phyloP scores from a whole-genome alignment of 2,113 vertebrate species.

The Aplodontia rufa region DNA sequence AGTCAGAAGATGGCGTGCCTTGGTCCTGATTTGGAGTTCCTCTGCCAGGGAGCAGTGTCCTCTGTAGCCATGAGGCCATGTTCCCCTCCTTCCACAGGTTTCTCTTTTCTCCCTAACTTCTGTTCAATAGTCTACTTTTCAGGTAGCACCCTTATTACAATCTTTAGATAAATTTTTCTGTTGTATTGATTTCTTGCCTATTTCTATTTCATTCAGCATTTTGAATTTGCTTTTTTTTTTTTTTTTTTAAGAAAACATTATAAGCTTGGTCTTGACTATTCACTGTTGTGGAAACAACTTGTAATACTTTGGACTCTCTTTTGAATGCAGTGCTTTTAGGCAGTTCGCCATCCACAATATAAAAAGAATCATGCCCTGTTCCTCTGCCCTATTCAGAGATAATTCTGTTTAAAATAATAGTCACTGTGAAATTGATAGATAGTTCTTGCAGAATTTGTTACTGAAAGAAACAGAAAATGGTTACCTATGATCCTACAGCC shows the following conservation, averaged over 20 bases:
- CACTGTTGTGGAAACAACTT: constrained; percentile 19
- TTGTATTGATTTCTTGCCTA: constrained; percentile 9
- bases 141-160: not conserved
- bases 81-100: not conserved
- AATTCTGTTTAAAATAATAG: constrained; percentile 11
- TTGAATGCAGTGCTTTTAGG: constrained; percentile 12
- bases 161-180: not conserved
- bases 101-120: not conserved
- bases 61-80: not conserved
- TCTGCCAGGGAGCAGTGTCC: not conserved
- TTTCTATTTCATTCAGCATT: constrained; percentile 32
- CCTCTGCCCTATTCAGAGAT: not conserved
- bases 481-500: not conserved
- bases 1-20: not conserved
- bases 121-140: not conserved
- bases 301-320: constrained; percentile 20
- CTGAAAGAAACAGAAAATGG: not conserved
- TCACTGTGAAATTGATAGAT: not conserved
- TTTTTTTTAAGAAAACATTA: not conserved
- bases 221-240: not conserved
- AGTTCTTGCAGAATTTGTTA: not conserved
- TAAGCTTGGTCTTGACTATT: constrained; percentile 3
- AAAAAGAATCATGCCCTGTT: not conserved
- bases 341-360: no score
- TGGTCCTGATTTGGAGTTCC: not conserved